These are phyloP conservation scores for Thyatira batis DNA, from an alignment of 2,888 invertebrate genomes.

Conservation along the genomic window DNA sequence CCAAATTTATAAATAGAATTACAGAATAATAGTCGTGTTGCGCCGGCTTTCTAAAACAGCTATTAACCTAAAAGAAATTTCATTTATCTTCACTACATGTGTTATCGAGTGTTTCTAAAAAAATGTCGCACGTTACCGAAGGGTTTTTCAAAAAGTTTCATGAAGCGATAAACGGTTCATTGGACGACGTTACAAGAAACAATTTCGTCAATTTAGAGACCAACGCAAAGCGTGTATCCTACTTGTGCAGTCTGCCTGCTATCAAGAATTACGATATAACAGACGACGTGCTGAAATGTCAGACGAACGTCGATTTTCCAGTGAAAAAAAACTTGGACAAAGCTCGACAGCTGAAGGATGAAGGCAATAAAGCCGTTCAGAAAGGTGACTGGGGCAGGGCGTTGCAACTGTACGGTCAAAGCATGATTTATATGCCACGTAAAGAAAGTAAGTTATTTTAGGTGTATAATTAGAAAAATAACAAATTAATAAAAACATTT, in stretches of 20 bases:
- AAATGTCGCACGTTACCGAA: conserved; percentile 62
- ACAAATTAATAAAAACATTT: no score
- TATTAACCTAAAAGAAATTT: conserved; percentile 47
- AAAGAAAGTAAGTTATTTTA: conserved; percentile 83
- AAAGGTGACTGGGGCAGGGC: conserved; percentile 87
- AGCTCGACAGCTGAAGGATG: conserved; percentile 85
- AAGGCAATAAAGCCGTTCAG: conserved; percentile 88
- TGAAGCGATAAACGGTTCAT: conserved; percentile 78
- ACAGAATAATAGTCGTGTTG: conserved; percentile 47
- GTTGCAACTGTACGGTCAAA: conserved; percentile 86
- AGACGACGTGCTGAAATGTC: conserved; percentile 63
- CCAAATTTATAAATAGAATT: conserved; percentile 73
- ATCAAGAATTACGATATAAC: conserved; percentile 75
- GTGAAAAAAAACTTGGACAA: conserved; percentile 81
- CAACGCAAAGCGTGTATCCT: conserved; percentile 85
- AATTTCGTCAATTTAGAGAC: conserved; percentile 84
- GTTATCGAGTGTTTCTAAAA: conserved; percentile 17
- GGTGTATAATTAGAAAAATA: no score
- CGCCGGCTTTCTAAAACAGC: conserved; percentile 54
- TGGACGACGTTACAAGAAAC: conserved; percentile 82
- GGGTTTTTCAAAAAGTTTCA: conserved; percentile 86
- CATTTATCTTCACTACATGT: conserved; percentile 22
- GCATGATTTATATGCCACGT: conserved; percentile 85
- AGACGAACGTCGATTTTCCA: conserved; percentile 57
- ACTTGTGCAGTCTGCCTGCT: conserved; percentile 79